Evolutionary conservation across 2,113 vertebrate genomes (phyloP).

Genomic region (Pangasianodon gigas): DNA sequence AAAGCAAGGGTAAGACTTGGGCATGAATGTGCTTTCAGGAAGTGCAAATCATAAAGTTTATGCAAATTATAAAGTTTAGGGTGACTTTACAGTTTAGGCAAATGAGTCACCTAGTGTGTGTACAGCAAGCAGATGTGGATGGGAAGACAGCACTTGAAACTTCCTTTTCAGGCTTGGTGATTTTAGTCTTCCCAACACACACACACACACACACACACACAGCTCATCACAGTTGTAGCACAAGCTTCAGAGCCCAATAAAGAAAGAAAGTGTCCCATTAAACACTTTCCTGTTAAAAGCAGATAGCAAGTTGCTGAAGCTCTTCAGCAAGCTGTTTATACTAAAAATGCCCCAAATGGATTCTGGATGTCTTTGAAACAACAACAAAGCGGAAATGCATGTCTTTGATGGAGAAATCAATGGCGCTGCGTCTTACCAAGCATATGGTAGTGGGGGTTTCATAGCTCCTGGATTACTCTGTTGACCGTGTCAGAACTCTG

Average conservation of each 20-base stretch:
- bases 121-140: conserved; percentile 2
- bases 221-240: neutral
- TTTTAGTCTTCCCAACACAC: neutral
- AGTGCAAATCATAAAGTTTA: neutral
- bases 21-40: neutral
- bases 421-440: conserved; percentile 56
- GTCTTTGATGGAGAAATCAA: conserved; percentile 68
- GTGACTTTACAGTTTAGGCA: conserved; percentile 5
- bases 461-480: conserved; percentile 47
- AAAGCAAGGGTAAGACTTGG: neutral
- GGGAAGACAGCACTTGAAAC: neutral
- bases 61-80: neutral
- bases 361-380: conserved; percentile 68
- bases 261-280: conserved; percentile 35
- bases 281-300: conserved; percentile 41
- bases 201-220: neutral
- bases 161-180: conserved; percentile 1
- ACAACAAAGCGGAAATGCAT: conserved; percentile 55
- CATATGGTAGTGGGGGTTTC: conserved; percentile 66
- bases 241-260: conserved; percentile 32
- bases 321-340: conserved; percentile 60
- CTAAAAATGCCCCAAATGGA: conserved; percentile 55
- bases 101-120: neutral
- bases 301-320: conserved; percentile 57
- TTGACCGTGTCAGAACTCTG: conserved; percentile 54